These are phyloP conservation scores for Formica selysi DNA, from an alignment of 1,140 invertebrate genomes.

Conservation along the genomic window DNA sequence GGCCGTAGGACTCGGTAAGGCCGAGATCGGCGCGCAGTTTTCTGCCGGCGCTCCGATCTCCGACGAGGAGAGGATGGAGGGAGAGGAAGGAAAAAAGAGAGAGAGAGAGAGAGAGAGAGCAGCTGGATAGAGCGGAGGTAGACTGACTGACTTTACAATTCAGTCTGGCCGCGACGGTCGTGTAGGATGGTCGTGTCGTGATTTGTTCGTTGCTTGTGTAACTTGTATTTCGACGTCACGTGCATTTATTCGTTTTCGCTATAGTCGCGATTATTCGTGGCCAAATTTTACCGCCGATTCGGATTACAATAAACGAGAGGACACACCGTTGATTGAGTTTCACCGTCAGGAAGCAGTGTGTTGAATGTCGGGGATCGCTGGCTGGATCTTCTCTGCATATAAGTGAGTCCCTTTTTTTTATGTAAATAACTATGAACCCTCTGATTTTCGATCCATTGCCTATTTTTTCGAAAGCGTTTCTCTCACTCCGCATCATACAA, in stretches of 20 bases:
- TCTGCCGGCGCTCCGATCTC: neutral
- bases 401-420: constrained; percentile 8
- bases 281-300: constrained; percentile 22
- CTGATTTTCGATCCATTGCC: neutral
- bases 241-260: constrained; percentile 28
- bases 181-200: constrained; percentile 70
- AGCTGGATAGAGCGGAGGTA: constrained; percentile 67
- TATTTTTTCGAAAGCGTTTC: neutral
- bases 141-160: constrained; percentile 75
- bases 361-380: constrained; percentile 39
- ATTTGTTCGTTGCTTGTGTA: neutral
- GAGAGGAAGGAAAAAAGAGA: neutral
- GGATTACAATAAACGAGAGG: neutral
- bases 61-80: neutral
- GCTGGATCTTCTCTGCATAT: constrained; percentile 36
- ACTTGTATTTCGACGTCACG: constrained; percentile 52
- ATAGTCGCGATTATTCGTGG: neutral
- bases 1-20: constrained; percentile 12
- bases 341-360: constrained; percentile 10
- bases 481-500: neutral
- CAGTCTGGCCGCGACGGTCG: constrained; percentile 77
- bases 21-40: constrained; percentile 25
- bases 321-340: neutral
- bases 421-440: neutral
- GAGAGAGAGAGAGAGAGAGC: constrained; percentile 43